Evolutionary conservation across 2,113 vertebrate species (phyloP).

Genomic region (Ursus arctos): DNA sequence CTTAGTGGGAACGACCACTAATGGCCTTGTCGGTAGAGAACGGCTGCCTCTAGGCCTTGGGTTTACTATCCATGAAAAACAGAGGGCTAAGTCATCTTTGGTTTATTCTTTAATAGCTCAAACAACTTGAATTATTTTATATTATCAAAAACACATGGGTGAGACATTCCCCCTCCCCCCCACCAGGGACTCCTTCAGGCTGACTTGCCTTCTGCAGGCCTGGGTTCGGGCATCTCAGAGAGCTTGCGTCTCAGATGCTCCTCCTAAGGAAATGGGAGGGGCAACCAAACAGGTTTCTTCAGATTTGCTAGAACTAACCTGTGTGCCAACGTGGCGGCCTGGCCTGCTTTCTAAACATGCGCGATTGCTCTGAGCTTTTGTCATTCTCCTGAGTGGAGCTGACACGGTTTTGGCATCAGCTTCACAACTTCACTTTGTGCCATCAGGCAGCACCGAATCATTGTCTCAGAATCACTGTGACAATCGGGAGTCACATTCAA

Average conservation of each 20-base stretch:
- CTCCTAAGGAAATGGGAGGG: background rate
- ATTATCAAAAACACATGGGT: background rate
- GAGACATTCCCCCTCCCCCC: too few relatives aligned
- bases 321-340: rapidly evolving
- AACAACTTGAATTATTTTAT: background rate
- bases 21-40: background rate
- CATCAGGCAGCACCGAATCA: slow-evolving; percentile 30
- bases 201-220: background rate
- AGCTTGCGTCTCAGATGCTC: background rate
- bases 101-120: background rate
- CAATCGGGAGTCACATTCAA: slow-evolving; percentile 51
- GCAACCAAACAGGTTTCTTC: background rate
- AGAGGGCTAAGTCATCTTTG: background rate
- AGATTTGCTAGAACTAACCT: background rate
- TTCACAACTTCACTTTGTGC: slow-evolving; percentile 36
- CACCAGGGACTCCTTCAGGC: background rate
- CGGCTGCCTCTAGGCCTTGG: background rate
- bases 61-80: background rate
- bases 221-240: background rate
- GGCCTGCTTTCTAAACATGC: background rate
- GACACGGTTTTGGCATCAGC: slow-evolving; percentile 24
- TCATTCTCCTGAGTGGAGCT: background rate
- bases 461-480: slow-evolving; percentile 32
- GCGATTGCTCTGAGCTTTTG: background rate
- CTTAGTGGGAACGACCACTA: background rate